phyloP scores from a whole-genome alignment of 1,140 invertebrate genomes.

The Ceratina japonica region DNA sequence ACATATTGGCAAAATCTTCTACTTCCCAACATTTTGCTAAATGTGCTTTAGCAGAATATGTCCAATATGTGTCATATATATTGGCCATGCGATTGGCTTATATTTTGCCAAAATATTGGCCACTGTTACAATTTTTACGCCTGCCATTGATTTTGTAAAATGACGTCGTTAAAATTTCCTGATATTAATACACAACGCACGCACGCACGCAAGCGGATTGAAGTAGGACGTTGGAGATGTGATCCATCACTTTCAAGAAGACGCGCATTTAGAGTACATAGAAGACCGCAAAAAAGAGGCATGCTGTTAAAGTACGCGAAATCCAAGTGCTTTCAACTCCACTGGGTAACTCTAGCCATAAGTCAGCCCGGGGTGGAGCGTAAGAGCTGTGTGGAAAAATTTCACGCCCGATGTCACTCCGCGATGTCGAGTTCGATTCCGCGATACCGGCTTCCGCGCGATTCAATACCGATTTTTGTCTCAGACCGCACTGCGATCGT shows the following conservation, averaged over 20 bases:
- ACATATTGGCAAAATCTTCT: no score
- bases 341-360: slow-evolving; percentile 47
- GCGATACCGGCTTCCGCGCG: slow-evolving; percentile 1
- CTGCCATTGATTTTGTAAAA: no score
- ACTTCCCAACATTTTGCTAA: no score
- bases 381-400: slow-evolving; percentile 55
- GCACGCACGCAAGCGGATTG: neutral
- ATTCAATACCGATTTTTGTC: neutral
- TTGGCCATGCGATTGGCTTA: no score
- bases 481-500: no score
- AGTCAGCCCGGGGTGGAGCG: slow-evolving; percentile 47
- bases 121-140: no score
- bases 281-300: neutral
- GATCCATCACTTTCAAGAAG: slow-evolving; percentile 50
- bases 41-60: no score
- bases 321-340: slow-evolving; percentile 66
- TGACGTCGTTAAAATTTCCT: neutral
- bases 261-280: slow-evolving; percentile 29
- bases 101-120: no score
- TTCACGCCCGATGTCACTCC: slow-evolving; percentile 56
- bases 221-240: slow-evolving; percentile 21
- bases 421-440: slow-evolving; percentile 31
- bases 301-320: slow-evolving; percentile 58
- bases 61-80: no score
- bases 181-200: neutral